Conservation (phyloP, 2,797 vertebrate species). For the Stomatorhinus walkeri region DNA sequence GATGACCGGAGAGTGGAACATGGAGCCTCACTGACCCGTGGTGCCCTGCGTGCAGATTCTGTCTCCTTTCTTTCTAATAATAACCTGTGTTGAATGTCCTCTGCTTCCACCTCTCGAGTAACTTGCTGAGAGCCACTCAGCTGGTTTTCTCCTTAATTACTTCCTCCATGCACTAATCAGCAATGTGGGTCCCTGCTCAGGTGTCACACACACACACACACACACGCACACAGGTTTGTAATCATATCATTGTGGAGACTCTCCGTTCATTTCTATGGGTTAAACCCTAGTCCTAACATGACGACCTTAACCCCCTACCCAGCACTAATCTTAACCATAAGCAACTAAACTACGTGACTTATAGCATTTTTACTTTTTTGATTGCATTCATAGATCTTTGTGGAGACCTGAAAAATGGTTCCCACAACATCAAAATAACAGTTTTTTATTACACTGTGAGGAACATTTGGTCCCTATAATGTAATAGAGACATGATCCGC, state of each 20-base stretch:
- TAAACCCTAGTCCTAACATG: neutral
- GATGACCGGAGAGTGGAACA: neutral
- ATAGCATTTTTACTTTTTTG: neutral
- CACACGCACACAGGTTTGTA: neutral
- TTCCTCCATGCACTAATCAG: slow-evolving; percentile 26
- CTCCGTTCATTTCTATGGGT: neutral
- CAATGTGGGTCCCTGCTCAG: slow-evolving; percentile 15
- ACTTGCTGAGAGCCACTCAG: slow-evolving; percentile 35
- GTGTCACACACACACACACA: neutral
- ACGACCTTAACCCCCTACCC: neutral
- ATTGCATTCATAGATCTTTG: neutral
- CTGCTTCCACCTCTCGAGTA: slow-evolving; percentile 31
- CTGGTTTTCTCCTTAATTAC: slow-evolving; percentile 45
- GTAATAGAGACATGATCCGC: neutral
- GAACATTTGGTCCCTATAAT: neutral
- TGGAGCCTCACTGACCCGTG: neutral
- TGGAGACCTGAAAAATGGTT: neutral
- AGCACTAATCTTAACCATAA: neutral
- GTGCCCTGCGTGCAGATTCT: slow-evolving; percentile 13
- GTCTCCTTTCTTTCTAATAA: slow-evolving; percentile 33
- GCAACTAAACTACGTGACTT: neutral
- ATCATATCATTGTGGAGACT: neutral
- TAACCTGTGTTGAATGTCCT: slow-evolving; percentile 33
- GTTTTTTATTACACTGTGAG: neutral
- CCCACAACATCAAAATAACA: neutral